A percentile compares a stretch with the other conserved stretches of the same genome.
Evolutionary conservation across 2,113 vertebrate genomes (phyloP).

Genomic region (Ceyx cyanopectus): DNA sequence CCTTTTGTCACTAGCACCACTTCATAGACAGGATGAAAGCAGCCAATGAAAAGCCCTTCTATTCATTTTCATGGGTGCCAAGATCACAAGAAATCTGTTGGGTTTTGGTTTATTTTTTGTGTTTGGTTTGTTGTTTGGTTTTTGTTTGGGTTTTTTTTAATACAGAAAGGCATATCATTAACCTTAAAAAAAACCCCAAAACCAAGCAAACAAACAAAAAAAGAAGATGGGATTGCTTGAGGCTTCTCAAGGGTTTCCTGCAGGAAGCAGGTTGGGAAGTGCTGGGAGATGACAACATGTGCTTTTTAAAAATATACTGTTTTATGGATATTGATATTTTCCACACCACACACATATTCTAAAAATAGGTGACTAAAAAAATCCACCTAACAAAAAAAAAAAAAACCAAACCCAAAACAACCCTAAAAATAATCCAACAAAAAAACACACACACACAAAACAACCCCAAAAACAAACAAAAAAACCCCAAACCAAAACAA

Average conservation of each 20-base stretch:
- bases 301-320: not conserved
- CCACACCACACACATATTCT: not conserved
- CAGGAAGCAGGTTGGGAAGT: not conserved
- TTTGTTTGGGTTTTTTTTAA: not conserved
- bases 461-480: not conserved
- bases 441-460: not conserved
- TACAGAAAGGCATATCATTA: not conserved
- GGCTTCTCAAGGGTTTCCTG: not conserved
- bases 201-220: too few relatives aligned
- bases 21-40: slow-evolving; percentile 18
- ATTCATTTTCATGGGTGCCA: not conserved
- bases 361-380: not conserved
- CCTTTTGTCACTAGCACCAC: not conserved
- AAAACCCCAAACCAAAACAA: not conserved
- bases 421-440: not conserved
- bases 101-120: not conserved
- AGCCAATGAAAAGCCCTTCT: not conserved
- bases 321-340: not conserved
- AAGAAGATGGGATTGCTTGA: not conserved
- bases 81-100: slow-evolving; percentile 2
- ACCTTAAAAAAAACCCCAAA: not conserved
- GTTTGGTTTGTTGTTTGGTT: not conserved
- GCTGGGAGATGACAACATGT: not conserved
- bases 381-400: not conserved
- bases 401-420: not conserved